Evolutionary conservation across 2,888 invertebrate species (phyloP).

Genomic region (Drosophila merina): DNA sequence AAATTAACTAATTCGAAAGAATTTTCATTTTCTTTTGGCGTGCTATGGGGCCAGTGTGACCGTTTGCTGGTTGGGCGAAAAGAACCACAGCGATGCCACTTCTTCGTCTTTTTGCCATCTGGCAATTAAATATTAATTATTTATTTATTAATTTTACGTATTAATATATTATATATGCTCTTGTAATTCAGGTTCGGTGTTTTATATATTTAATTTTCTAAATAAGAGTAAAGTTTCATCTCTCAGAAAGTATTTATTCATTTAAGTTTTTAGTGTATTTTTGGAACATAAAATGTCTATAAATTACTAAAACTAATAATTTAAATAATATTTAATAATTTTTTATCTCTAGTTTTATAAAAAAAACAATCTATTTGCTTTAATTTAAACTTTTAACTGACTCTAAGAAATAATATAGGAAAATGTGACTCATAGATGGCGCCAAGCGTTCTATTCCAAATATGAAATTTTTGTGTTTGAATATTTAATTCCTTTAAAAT

Average conservation of each 20-base stretch:
- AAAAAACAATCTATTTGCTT: no score
- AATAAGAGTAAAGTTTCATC: no score
- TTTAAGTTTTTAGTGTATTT: no score
- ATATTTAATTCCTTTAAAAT: not conserved
- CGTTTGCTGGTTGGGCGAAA: not conserved
- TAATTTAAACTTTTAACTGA: no score
- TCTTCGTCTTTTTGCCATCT: not conserved
- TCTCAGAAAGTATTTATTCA: no score
- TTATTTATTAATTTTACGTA: not conserved
- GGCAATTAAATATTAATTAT: not conserved
- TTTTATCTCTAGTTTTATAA: no score
- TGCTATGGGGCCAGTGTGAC: slow-evolving; percentile 8
- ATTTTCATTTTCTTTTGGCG: slow-evolving; percentile 17
- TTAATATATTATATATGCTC: not conserved
- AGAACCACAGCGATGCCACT: not conserved
- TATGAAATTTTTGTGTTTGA: not conserved
- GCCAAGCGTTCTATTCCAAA: not conserved
- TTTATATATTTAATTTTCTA: no score
- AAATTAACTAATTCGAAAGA: not conserved
- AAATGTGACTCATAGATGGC: not conserved
- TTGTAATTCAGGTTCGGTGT: no score
- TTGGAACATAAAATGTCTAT: no score
- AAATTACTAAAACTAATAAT: no score
- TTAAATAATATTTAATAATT: no score
- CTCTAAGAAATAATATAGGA: not conserved